Conservation (phyloP, 2,888 invertebrate species). For the Platypus cylindrus region DNA sequence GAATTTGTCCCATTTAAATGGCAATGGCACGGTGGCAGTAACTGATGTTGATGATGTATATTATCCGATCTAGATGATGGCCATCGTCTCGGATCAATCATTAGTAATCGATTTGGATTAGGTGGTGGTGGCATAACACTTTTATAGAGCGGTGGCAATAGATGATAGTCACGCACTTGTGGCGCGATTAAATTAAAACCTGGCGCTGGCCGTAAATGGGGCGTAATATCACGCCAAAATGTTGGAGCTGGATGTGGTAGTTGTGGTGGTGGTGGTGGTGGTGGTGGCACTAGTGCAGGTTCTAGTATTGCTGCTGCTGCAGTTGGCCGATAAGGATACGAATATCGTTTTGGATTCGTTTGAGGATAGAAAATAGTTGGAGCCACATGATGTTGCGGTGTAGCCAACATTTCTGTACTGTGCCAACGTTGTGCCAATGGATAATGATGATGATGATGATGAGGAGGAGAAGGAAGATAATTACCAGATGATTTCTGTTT, state of each 20-base stretch:
- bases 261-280: no score
- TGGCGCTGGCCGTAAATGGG: slow-evolving; percentile 42
- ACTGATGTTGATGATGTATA: background rate
- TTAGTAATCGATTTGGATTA: slow-evolving; percentile 28
- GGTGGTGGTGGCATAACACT: slow-evolving; percentile 51
- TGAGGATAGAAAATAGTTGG: slow-evolving; percentile 24
- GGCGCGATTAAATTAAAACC: slow-evolving; percentile 37
- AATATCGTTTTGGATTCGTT: slow-evolving; percentile 35
- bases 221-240: slow-evolving; percentile 31
- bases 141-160: slow-evolving; percentile 55
- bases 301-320: no score
- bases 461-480: slow-evolving; percentile 34
- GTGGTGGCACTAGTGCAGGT: no score
- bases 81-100: slow-evolving; percentile 28
- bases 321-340: slow-evolving; percentile 26
- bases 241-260: slow-evolving; percentile 27
- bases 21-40: slow-evolving; percentile 41
- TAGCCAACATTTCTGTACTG: slow-evolving; percentile 31
- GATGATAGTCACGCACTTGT: slow-evolving; percentile 45
- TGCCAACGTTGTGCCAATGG: slow-evolving; percentile 31
- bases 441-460: no score
- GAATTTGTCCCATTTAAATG: slow-evolving; percentile 5
- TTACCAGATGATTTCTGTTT: slow-evolving; percentile 45
- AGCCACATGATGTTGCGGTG: slow-evolving; percentile 55
- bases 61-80: slow-evolving; percentile 15